Conservation (phyloP, 35 echinoderm and acorn worm species). For the Heliocidaris tuberculata region DNA sequence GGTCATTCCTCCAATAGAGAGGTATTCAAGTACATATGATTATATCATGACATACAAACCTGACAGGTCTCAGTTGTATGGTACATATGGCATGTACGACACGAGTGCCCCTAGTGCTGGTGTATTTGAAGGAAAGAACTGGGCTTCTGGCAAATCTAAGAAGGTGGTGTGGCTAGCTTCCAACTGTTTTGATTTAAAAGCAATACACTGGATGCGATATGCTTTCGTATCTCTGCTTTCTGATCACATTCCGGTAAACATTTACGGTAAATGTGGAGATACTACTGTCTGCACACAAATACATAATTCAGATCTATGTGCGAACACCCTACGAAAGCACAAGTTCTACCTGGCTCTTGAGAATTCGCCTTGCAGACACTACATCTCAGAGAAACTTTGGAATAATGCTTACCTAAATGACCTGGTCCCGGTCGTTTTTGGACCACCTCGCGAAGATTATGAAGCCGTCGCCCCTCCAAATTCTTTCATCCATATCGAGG, state of each 20-base stretch:
- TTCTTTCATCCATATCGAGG: conserved; percentile 55
- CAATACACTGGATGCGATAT: conserved; percentile 36
- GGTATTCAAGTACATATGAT: conserved; percentile 16
- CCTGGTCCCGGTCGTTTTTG: conserved; percentile 53
- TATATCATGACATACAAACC: conserved; percentile 21
- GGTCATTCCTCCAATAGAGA: background rate
- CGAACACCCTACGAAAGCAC: conserved; percentile 43
- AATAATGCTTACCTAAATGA: conserved; percentile 57
- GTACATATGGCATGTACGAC: background rate
- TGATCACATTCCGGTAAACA: conserved; percentile 30
- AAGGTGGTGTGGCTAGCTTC: conserved; percentile 64
- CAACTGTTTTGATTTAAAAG: conserved; percentile 33
- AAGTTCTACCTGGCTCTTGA: conserved; percentile 74
- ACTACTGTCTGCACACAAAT: conserved; percentile 33
- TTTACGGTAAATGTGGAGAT: conserved; percentile 59
- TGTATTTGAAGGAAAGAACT: background rate
- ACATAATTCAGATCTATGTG: conserved; percentile 19
- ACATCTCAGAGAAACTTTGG: conserved; percentile 78
- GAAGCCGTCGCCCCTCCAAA: conserved; percentile 50
- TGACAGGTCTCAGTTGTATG: background rate
- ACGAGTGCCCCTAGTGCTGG: background rate
- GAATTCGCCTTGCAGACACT: conserved; percentile 60
- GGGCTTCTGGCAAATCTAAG: conserved; percentile 54
- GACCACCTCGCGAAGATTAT: conserved; percentile 49
- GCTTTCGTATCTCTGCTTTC: conserved; percentile 45